phyloP scores from a whole-genome alignment of 2,888 invertebrate genomes.

The Gasteruption jaculator region DNA sequence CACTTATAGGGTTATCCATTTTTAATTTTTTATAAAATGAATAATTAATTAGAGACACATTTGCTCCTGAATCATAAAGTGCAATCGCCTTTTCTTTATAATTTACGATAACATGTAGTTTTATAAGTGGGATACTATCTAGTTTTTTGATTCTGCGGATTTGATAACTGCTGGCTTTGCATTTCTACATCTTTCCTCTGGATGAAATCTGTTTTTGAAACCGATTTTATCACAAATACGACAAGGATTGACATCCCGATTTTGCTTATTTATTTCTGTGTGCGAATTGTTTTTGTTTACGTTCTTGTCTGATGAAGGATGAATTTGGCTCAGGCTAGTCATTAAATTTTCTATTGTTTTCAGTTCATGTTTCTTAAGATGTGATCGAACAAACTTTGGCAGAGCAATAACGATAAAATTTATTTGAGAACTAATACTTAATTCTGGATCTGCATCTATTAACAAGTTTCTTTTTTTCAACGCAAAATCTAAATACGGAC shows the following conservation, averaged over 20 bases:
- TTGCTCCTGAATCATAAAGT: constrained; percentile 19
- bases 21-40: constrained; percentile 8
- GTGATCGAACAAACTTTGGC: too few species aligned
- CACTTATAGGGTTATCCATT: constrained; percentile 5
- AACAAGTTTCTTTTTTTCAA: too few species aligned
- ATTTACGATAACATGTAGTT: constrained; percentile 15
- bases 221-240: constrained; percentile 12
- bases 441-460: too few species aligned
- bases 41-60: constrained; percentile 19
- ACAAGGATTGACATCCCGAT: background rate
- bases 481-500: too few species aligned
- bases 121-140: constrained; percentile 17
- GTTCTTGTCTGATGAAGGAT: background rate
- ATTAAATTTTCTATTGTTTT: constrained; percentile 1
- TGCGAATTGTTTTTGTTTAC: background rate
- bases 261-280: background rate
- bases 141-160: constrained; percentile 15
- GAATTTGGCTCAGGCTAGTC: background rate
- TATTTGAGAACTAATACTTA: too few species aligned
- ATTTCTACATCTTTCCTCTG: constrained; percentile 11
- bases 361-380: too few species aligned
- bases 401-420: too few species aligned
- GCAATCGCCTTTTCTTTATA: constrained; percentile 11
- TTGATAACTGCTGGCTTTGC: constrained; percentile 7
- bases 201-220: constrained; percentile 12